A percentile compares a stretch with the other conserved stretches of the same genome.
Conservation (phyloP, 2,113 vertebrate genomes). For the Pleuronectes platessa region DNA sequence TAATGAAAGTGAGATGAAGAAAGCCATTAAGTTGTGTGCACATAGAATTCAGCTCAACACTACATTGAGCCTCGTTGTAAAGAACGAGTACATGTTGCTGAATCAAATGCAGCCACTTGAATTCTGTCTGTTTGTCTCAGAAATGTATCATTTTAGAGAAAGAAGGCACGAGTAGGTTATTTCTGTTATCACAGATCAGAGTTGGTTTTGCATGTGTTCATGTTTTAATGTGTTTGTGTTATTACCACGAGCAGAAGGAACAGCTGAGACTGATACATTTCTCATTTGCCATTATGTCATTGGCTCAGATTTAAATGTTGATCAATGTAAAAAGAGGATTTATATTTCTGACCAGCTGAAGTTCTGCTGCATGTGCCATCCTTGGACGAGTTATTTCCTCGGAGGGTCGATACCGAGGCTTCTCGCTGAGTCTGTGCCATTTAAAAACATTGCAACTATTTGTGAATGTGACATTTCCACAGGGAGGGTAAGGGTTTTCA, state of each 20-base stretch:
- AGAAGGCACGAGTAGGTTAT: too few relatives aligned
- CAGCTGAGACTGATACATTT: background rate
- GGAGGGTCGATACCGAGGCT: background rate
- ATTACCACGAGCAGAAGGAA: background rate
- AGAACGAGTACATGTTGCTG: background rate
- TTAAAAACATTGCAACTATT: constrained; percentile 2
- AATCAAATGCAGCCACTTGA: background rate
- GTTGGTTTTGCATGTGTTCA: too few relatives aligned
- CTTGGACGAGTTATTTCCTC: background rate
- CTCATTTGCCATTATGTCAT: too few relatives aligned
- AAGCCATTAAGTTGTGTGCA: constrained; percentile 15
- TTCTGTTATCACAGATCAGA: too few relatives aligned
- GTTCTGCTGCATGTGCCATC: background rate
- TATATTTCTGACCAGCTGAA: background rate
- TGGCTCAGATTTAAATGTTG: background rate
- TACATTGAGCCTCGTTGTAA: background rate
- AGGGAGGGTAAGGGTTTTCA: background rate
- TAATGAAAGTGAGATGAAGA: constrained; percentile 45
- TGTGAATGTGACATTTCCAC: constrained; percentile 8
- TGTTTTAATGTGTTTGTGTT: background rate
- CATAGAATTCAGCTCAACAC: background rate
- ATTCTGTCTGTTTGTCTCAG: background rate
- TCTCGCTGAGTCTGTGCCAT: background rate
- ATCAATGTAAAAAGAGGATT: background rate
- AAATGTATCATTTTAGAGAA: too few relatives aligned